phyloP scores from a whole-genome alignment of 2,888 invertebrate genomes.

The Nineta flava region DNA sequence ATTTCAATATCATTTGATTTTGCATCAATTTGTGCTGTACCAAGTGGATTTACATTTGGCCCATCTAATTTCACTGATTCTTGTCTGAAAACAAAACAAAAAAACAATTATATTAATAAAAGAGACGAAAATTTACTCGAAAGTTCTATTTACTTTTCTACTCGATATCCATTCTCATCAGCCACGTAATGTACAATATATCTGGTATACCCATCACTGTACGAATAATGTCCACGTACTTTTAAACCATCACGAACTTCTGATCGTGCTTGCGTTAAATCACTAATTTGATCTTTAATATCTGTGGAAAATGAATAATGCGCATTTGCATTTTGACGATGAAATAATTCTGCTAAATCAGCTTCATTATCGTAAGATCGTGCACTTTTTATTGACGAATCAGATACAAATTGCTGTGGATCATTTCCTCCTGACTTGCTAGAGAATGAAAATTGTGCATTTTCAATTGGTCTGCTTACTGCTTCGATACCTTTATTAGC shows the following conservation, averaged over 20 bases:
- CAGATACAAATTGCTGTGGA: too few relatives aligned
- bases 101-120: background rate
- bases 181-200: conserved; percentile 40
- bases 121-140: background rate
- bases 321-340: conserved; percentile 3
- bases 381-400: too few relatives aligned
- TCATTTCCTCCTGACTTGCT: too few relatives aligned
- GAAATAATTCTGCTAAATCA: background rate
- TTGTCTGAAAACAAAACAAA: conserved; percentile 23
- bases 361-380: background rate
- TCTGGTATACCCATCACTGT: conserved; percentile 40
- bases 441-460: too few relatives aligned
- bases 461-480: too few relatives aligned
- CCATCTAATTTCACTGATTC: conserved; percentile 28
- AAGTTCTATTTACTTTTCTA: conserved; percentile 29
- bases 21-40: conserved; percentile 26
- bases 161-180: conserved; percentile 43
- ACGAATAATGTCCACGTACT: conserved; percentile 36
- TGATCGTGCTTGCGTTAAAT: conserved; percentile 25
- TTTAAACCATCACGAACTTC: conserved; percentile 29
- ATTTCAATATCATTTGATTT: conserved; percentile 26
- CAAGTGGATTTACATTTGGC: conserved; percentile 28
- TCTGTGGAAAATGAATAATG: conserved; percentile 28
- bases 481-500: too few relatives aligned
- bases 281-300: conserved; percentile 32